These are phyloP conservation scores for Epistrophe eligans DNA, from an alignment of 2,888 invertebrate genomes.

Conservation along the genomic window DNA sequence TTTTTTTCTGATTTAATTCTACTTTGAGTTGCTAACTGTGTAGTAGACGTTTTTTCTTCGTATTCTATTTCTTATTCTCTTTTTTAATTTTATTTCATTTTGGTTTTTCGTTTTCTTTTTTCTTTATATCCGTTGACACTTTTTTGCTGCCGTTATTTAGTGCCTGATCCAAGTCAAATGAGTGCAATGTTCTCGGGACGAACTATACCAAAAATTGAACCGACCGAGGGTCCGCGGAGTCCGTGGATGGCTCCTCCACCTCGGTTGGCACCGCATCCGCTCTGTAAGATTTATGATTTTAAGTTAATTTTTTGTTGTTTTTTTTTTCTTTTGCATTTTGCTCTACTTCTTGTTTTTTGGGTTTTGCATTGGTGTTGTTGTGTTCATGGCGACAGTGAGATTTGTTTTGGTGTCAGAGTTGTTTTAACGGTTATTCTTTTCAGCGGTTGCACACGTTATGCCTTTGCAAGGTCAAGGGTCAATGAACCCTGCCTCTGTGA, in stretches of 20 bases:
- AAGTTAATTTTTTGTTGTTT: slow-evolving; percentile 8
- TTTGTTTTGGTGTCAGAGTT: slow-evolving; percentile 4
- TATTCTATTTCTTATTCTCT: slow-evolving; percentile 64
- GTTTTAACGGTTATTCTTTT: slow-evolving; percentile 63
- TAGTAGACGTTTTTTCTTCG: slow-evolving; percentile 44
- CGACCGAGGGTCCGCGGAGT: slow-evolving; percentile 82
- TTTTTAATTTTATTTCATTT: slow-evolving; percentile 62
- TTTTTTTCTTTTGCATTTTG: slow-evolving; percentile 48
- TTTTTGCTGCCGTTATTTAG: slow-evolving; percentile 79
- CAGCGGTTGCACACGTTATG: slow-evolving; percentile 83
- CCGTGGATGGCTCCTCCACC: slow-evolving; percentile 83
- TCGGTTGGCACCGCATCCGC: slow-evolving; percentile 81
- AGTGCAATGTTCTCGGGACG: slow-evolving; percentile 83
- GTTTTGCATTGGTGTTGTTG: slow-evolving; percentile 45
- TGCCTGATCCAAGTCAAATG: slow-evolving; percentile 83
- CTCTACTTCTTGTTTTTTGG: slow-evolving; percentile 47
- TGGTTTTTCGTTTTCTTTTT: slow-evolving; percentile 58
- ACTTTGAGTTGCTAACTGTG: slow-evolving; percentile 48
- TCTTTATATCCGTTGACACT: slow-evolving; percentile 72
- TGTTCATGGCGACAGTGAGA: slow-evolving; percentile 22
- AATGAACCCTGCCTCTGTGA: slow-evolving; percentile 82
- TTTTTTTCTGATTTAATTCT: slow-evolving; percentile 35
- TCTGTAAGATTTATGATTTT: slow-evolving; percentile 81
- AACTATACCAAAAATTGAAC: slow-evolving; percentile 84
- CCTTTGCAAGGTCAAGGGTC: slow-evolving; percentile 81